Base-by-base conservation (phyloP, 1,140 invertebrate species). In the Intoshia linei region DNA sequence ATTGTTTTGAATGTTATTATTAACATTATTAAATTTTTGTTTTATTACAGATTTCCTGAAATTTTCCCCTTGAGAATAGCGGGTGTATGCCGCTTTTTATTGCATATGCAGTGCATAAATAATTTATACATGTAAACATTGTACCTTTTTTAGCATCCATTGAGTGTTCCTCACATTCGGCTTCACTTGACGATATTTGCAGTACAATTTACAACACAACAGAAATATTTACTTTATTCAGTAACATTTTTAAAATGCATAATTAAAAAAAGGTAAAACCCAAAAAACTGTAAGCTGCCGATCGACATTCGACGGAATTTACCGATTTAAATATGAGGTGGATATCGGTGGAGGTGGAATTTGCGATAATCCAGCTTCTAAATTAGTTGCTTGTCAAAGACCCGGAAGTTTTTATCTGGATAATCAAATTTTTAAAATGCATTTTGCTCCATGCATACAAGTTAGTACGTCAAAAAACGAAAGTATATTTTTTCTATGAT, bases 391-490 rank as follows among this genome's bases (percentile, higher is more conserved):
- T 0, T 93, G 83, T 59, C 83, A 92, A 60, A 74, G 72, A 11
- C 74, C 81, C 23, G 83, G 81, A 39, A 79, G 77, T 11, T 74
- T 83, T 55, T 68, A 83, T 27, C 84, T 87, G 43, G 75, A 78
- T 21, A 93, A 92, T 62, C 75, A 90, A 52, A 81, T 87, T 48
- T 92, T 92, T 46, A 75, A 77, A 46, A 79, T 92, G 38, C 79
- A 73, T 5, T 93, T 84, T 51, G 71, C 72, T 40, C 68, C 70
- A 49, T 93, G 83, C 55, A 55, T 66, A 32, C 74, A 72, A 32
- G 71, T 74, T 62, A 62, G 65, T 24, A 74, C 70, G 23, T 84
- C 78, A 3, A 74, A 75, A 55, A 71, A 77, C 56, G 74, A 75
- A 56, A 61, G 72, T 73, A 52, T 57, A 52, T 50, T 30, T 43